These are phyloP conservation scores for Montifringilla adamsi DNA, from an alignment of 2,113 vertebrate species.

Conservation along the genomic window DNA sequence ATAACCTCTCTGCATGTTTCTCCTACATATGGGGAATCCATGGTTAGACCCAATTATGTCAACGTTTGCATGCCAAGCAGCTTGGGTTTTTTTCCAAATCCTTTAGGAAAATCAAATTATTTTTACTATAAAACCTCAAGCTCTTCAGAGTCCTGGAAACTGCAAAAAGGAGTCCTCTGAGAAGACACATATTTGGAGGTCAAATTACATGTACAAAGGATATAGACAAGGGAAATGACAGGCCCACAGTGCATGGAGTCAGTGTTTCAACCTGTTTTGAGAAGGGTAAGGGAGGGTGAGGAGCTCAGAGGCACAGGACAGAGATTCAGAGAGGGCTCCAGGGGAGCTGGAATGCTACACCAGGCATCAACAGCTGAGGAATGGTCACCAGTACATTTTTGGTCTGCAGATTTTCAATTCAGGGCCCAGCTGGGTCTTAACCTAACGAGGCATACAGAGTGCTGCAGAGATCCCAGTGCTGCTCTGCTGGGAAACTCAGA, in stretches of 20 bases:
- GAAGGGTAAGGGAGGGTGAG: not conserved
- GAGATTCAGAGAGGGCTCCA: not conserved
- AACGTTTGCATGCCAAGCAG: not conserved
- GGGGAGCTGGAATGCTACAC: not conserved
- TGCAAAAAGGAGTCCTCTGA: not conserved
- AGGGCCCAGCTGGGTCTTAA: not conserved
- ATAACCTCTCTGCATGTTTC: not conserved
- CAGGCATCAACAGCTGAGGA: not conserved
- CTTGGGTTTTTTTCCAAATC: not conserved
- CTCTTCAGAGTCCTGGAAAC: not conserved
- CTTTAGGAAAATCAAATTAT: not conserved
- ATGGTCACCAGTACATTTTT: not conserved
- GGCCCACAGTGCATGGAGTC: not conserved
- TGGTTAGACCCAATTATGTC: not conserved
- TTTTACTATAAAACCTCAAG: not conserved
- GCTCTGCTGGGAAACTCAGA: not conserved
- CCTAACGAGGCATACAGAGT: accelerated
- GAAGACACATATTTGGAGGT: not conserved
- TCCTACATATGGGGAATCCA: not conserved
- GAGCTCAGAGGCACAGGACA: not conserved
- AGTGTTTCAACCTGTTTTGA: not conserved
- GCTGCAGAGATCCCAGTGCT: not conserved
- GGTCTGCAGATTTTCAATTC: not conserved
- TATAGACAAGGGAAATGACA: not conserved
- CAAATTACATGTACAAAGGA: not conserved